A percentile compares a stretch with the other conserved stretches of the same genome.
phyloP scores from a whole-genome alignment of 1,140 invertebrate genomes.

The Meloidogyne hapla region DNA sequence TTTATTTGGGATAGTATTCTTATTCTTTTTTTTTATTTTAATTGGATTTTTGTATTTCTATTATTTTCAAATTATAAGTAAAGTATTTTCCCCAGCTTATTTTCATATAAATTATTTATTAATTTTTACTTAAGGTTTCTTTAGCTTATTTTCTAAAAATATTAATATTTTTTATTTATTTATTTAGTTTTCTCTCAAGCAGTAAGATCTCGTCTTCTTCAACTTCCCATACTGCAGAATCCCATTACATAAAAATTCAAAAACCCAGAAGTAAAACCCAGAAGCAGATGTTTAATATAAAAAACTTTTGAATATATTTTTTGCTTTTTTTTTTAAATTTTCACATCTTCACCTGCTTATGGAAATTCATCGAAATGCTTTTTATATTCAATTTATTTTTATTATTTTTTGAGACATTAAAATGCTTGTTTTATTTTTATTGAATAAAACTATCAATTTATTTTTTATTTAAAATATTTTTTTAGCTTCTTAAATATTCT shows the following conservation, averaged over 20 bases:
- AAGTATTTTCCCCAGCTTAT: too few relatives aligned
- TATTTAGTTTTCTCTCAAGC: background rate
- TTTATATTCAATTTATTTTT: background rate
- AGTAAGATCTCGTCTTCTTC: background rate
- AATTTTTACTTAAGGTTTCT: too few relatives aligned
- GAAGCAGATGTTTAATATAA: background rate
- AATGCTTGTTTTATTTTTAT: background rate
- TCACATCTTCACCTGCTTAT: background rate
- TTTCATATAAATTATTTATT: too few relatives aligned
- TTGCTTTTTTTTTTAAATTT: background rate
- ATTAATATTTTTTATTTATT: too few relatives aligned
- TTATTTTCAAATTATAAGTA: too few relatives aligned
- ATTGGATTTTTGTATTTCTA: too few relatives aligned
- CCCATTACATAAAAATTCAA: background rate
- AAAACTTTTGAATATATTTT: background rate
- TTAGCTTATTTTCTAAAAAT: too few relatives aligned
- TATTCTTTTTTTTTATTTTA: too few relatives aligned
- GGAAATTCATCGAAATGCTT: background rate
- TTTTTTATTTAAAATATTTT: background rate
- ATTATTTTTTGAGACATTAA: background rate
- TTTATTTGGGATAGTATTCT: too few relatives aligned
- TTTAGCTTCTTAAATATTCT: too few relatives aligned
- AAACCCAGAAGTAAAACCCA: slow-evolving; percentile 2
- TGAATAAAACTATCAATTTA: background rate
- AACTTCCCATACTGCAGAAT: background rate